A percentile compares a stretch with the other conserved stretches of the same genome.
These are phyloP conservation scores for Falco naumanni DNA, from an alignment of 2,797 vertebrate genomes.

Conservation along the genomic window DNA sequence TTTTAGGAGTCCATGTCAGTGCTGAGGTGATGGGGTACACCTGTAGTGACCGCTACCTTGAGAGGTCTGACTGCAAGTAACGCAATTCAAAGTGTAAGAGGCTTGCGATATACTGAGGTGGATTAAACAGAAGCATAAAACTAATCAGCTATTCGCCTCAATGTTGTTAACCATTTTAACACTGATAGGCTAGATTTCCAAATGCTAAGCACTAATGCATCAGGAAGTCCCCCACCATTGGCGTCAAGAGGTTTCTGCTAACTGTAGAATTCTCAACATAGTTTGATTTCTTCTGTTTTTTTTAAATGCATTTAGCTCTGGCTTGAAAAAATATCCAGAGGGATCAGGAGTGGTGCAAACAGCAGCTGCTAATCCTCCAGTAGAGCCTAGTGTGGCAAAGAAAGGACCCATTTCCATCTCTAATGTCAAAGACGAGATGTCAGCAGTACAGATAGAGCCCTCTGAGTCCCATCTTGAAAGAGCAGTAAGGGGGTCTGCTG, in stretches of 20 bases:
- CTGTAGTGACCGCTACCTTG: neutral
- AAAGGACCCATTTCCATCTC: conserved; percentile 32
- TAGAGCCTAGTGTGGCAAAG: conserved; percentile 69
- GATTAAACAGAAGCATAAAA: neutral
- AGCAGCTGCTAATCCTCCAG: conserved; percentile 59
- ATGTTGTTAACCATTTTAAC: neutral
- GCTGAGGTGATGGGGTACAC: neutral
- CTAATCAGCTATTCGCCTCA: neutral
- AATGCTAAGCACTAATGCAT: conserved; percentile 16
- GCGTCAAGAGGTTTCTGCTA: conserved; percentile 49
- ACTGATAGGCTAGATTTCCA: conserved; percentile 15
- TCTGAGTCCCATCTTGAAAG: neutral
- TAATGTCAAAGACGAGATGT: neutral
- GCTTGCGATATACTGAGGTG: neutral
- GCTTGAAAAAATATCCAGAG: conserved; percentile 71
- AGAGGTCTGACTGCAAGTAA: neutral
- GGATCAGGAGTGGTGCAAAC: conserved; percentile 70
- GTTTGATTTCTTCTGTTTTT: conserved; percentile 77
- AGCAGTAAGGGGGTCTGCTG: neutral
- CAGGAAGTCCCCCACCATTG: conserved; percentile 27
- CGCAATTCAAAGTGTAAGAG: neutral
- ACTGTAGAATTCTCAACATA: conserved; percentile 66
- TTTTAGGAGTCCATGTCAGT: neutral
- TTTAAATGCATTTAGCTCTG: conserved; percentile 77
- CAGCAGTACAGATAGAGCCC: neutral